Evolutionary conservation across 2,113 vertebrate genomes (phyloP).

Genomic region (Anarrhichthys ocellatus): DNA sequence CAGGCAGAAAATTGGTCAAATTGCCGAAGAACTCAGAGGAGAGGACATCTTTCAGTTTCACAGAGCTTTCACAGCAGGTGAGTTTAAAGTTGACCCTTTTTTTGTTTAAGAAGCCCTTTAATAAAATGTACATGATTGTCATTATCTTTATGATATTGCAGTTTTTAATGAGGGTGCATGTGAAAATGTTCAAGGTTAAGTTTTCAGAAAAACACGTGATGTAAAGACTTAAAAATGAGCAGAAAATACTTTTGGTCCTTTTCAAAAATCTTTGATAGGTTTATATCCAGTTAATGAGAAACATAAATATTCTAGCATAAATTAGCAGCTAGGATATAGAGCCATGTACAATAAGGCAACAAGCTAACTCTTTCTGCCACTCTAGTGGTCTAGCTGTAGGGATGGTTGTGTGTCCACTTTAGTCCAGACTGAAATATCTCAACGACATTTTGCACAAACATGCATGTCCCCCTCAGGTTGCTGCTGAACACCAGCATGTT

Average conservation of each 20-base stretch:
- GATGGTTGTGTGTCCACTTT: not conserved
- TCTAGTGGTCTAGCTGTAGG: not conserved
- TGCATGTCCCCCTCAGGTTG: not conserved
- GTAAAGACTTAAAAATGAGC: not conserved
- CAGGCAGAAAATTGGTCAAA: constrained; percentile 90
- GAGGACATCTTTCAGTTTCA: constrained; percentile 96
- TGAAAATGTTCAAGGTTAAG: not conserved
- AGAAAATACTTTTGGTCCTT: too few relatives aligned
- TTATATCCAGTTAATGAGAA: not conserved
- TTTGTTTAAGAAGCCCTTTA: not conserved
- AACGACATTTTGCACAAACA: not conserved
- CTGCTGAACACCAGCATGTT: too few relatives aligned
- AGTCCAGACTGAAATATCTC: not conserved
- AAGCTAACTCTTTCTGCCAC: not conserved
- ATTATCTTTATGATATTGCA: not conserved
- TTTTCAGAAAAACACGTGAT: not conserved
- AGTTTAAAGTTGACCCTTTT: constrained; percentile 35
- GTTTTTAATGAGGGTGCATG: not conserved
- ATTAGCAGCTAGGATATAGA: too few relatives aligned
- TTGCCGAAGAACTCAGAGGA: constrained; percentile 92
- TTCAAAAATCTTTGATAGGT: too few relatives aligned
- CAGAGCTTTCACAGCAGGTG: constrained; percentile 93
- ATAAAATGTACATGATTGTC: too few relatives aligned
- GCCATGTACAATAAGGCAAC: too few relatives aligned
- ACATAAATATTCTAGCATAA: not conserved